Percentiles rank a stretch among this genome's conserved stretches.
Evolutionary conservation across 2,888 invertebrate species (phyloP).

Genomic region (Mamestra brassicae): DNA sequence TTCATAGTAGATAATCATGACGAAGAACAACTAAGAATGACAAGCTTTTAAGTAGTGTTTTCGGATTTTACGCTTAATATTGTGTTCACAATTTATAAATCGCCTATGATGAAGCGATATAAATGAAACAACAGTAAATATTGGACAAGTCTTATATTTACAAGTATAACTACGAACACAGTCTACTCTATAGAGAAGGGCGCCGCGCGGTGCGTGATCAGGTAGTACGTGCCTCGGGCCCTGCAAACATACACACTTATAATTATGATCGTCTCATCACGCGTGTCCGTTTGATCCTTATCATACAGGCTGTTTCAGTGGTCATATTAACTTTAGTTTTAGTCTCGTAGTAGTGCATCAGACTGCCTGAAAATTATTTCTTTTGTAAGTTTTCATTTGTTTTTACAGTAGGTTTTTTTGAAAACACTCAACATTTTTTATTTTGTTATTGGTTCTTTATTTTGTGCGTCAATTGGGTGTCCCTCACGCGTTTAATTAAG

Average conservation of each 20-base stretch:
- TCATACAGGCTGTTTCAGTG: background rate
- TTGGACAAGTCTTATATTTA: conserved; percentile 15
- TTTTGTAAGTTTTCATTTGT: no score
- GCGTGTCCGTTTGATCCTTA: background rate
- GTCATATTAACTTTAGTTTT: no score
- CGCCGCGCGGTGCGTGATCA: conserved; percentile 87
- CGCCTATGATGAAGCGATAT: background rate
- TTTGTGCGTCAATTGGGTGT: background rate
- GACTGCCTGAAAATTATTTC: no score
- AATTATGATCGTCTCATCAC: background rate
- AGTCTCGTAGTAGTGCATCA: no score
- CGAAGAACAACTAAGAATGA: no score
- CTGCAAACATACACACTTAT: conserved; percentile 74
- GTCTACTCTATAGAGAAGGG: conserved; percentile 87
- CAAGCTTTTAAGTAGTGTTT: no score
- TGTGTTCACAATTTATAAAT: no score
- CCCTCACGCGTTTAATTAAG: background rate
- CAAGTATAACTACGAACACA: background rate
- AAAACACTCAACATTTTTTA: no score
- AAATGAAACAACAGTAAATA: conserved; percentile 19
- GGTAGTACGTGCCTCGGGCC: conserved; percentile 88
- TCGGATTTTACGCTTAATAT: no score
- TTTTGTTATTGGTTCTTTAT: no score
- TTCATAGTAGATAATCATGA: no score
- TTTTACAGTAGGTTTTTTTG: no score